Percentiles rank a stretch among this genome's conserved stretches.
phyloP scores from a whole-genome alignment of 2,888 invertebrate species.

The Drosophila acutilabella region DNA sequence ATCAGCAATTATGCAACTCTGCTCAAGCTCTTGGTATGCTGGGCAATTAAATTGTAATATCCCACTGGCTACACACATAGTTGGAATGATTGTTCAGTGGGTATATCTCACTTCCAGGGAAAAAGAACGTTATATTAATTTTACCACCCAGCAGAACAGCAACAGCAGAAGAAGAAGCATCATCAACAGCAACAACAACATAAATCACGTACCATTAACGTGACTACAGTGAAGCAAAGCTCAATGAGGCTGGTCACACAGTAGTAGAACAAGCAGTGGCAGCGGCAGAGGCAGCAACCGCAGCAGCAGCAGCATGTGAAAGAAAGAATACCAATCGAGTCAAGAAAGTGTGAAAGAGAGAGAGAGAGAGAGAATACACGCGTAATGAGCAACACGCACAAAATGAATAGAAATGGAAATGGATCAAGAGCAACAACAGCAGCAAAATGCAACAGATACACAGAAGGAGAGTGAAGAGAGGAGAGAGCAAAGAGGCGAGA shows the following conservation, averaged over 20 bases:
- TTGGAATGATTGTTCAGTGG: constrained; percentile 55
- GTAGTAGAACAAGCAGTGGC: constrained; percentile 9
- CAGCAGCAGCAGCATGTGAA: constrained; percentile 45
- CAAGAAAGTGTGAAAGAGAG: no score
- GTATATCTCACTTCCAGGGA: constrained; percentile 59
- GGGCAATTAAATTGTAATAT: constrained; percentile 66
- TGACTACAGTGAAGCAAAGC: constrained; percentile 75
- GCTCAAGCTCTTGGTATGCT: constrained; percentile 31
- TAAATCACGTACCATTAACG: constrained; percentile 67
- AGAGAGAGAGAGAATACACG: constrained; percentile 25
- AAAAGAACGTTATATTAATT: constrained; percentile 75
- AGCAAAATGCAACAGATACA: constrained; percentile 67
- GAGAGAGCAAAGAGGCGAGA: constrained; percentile 7
- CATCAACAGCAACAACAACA: constrained; percentile 37
- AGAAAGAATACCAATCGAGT: constrained; percentile 30
- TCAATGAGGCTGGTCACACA: constrained; percentile 70
- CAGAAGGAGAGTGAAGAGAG: constrained; percentile 19
- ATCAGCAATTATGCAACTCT: constrained; percentile 61
- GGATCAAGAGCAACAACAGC: constrained; percentile 75
- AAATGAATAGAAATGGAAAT: constrained; percentile 77
- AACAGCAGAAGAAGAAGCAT: constrained; percentile 5
- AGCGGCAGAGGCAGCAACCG: constrained; percentile 8
- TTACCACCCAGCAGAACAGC: constrained; percentile 57
- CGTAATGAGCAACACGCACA: constrained; percentile 76
- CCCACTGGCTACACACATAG: constrained; percentile 52